Percentiles rank a stretch among this genome's conserved stretches.
Evolutionary conservation across 2,113 vertebrate genomes (phyloP).

Genomic region (Atlantisia rogersi): DNA sequence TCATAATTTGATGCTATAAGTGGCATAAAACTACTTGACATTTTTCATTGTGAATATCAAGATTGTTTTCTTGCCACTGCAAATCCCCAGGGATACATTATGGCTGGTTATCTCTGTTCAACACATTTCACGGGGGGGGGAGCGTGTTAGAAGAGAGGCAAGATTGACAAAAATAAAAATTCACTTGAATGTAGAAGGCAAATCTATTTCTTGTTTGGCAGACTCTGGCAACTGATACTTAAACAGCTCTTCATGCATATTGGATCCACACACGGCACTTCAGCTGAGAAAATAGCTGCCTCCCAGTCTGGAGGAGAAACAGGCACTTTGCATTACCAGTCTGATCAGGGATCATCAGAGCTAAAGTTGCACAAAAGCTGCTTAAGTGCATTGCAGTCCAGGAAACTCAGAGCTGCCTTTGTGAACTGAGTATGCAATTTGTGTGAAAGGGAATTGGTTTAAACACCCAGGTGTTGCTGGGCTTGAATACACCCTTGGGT

Average conservation of each 20-base stretch:
- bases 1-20: not conserved
- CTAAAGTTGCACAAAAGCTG: not conserved
- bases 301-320: not conserved
- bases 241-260: constrained; percentile 23
- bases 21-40: not conserved
- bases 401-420: not conserved
- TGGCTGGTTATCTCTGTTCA: constrained; percentile 32
- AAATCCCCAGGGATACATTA: not conserved
- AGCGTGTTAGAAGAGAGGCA: not conserved
- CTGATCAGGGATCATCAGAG: not conserved
- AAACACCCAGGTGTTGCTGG: not conserved
- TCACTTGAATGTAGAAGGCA: constrained; percentile 7
- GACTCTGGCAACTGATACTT: not conserved
- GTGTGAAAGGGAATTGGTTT: fast-evolving
- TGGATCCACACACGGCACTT: not conserved
- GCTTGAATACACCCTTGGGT: fast-evolving
- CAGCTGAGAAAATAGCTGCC: not conserved
- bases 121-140: not conserved
- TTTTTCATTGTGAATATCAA: constrained; percentile 26
- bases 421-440: fast-evolving
- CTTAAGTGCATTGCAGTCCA: not conserved
- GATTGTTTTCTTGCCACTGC: not conserved
- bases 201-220: constrained; percentile 13
- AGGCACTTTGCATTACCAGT: not conserved
- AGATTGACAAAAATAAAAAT: constrained; percentile 46